These are phyloP conservation scores for Pygoscelis adeliae DNA, from an alignment of 2,113 vertebrate genomes.

Conservation along the genomic window DNA sequence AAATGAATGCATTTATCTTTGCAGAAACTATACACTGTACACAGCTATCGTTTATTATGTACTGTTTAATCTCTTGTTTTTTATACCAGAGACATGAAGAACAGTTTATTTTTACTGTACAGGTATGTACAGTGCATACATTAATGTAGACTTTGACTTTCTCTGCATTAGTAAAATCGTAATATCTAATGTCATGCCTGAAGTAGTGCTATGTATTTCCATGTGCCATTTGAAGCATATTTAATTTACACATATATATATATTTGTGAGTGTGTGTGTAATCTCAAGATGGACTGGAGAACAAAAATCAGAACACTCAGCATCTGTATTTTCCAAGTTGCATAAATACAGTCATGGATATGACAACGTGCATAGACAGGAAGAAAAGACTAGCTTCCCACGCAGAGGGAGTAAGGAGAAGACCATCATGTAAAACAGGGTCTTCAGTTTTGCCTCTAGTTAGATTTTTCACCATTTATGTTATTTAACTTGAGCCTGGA, in stretches of 20 bases:
- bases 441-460: not conserved
- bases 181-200: not conserved
- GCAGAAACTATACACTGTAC: not conserved
- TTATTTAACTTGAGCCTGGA: not conserved
- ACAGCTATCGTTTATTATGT: not conserved
- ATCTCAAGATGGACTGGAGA: not conserved
- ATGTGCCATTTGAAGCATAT: not conserved
- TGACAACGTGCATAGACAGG: not conserved
- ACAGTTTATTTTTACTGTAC: not conserved
- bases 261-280: not conserved
- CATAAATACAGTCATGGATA: not conserved
- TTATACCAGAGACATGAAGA: not conserved
- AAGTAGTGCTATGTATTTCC: not conserved
- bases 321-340: not conserved
- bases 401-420: not conserved
- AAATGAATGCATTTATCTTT: not conserved
- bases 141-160: not conserved
- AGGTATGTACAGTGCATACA: not conserved
- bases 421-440: not conserved
- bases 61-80: not conserved
- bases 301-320: not conserved
- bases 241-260: not conserved
- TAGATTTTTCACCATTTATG: not conserved
- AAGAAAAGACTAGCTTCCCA: not conserved
- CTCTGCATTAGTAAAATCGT: not conserved